phyloP scores from a whole-genome alignment of 2,888 invertebrate species.

The Noctua janthina region DNA sequence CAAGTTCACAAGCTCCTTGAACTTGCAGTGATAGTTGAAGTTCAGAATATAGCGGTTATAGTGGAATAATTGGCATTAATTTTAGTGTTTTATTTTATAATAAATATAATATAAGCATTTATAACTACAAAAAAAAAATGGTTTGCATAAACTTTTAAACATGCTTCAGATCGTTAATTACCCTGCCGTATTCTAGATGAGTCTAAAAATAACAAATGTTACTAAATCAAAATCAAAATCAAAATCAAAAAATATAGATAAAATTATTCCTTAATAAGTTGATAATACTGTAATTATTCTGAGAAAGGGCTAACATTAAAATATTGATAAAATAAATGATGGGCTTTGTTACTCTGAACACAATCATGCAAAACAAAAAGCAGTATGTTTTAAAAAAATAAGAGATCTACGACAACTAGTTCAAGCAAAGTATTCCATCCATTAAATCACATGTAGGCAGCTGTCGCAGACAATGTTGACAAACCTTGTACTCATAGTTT shows the following conservation, averaged over 20 bases:
- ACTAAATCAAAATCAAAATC: no score
- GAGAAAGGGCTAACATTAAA: neutral
- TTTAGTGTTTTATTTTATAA: neutral
- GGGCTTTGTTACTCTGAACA: neutral
- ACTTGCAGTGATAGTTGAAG: neutral
- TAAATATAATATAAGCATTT: neutral
- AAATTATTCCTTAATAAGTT: neutral
- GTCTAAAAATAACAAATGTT: neutral
- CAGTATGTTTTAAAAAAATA: neutral
- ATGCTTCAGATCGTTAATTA: neutral
- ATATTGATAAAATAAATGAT: neutral
- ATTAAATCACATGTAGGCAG: neutral
- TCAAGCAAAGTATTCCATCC: conserved; percentile 12
- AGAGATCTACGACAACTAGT: neutral
- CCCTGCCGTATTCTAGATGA: neutral
- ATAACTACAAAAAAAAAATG: neutral
- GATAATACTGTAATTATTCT: neutral
- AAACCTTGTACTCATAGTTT: conserved; percentile 26
- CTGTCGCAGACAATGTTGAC: conserved; percentile 29
- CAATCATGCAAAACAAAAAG: neutral
- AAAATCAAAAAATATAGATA: neutral
- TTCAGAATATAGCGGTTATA: neutral
- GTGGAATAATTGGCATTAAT: neutral
- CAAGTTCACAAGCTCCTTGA: conserved; percentile 12
- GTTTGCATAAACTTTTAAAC: neutral